Base-by-base conservation (phyloP, 2,797 vertebrate genomes). In the Neosilurus mollespiculum region DNA sequence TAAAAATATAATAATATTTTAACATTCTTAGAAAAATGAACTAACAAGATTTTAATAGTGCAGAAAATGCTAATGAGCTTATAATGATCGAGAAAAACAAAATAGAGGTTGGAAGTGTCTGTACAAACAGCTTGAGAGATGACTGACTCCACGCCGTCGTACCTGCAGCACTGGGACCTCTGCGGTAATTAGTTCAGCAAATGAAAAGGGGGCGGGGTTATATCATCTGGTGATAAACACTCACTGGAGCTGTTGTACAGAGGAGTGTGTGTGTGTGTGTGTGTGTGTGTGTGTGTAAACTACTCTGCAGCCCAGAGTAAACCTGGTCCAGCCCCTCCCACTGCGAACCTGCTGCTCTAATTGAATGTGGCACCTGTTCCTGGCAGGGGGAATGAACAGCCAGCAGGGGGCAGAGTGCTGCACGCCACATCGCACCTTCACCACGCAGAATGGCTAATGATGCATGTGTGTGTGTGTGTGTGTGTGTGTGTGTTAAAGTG, bases 341-440 rank as follows among this genome's bases (percentile, higher is more conserved):
- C 66, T 9, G 71, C 62, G 84, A 62, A 14, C 93, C 91, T 91
- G 93, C 92, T 93, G 93, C 88, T 94, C 88, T 94, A 94, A 95
- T 94, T 95, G 94, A 95, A 95, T 94, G 89, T 88, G 89, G 90
- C 93, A 95, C 93, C 93, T 94, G 93, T 93, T 93, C 92, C 92
- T 93, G 92, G 93, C 93, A 94, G 91, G 90, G 93, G 89, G 88
- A 88, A 78, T 81, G 67, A 81, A 58, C 77, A 72, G 88, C 89
- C 93, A 93, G 92, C 92, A 95, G 94, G 94, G 93, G 93, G 94
- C 92, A 92, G 91, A 90, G 88, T 87, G 86, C 91, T 90, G 92
- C 87, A 87, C 89, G 85, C 85, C 87, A 87, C 86, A 87, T 84
- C 84, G 88, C 88, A 88, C 87, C 26, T 53, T 54, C 78, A 88